These are phyloP conservation scores for Parotia lawesii DNA, from an alignment of 2,113 vertebrate genomes.

Conservation along the genomic window DNA sequence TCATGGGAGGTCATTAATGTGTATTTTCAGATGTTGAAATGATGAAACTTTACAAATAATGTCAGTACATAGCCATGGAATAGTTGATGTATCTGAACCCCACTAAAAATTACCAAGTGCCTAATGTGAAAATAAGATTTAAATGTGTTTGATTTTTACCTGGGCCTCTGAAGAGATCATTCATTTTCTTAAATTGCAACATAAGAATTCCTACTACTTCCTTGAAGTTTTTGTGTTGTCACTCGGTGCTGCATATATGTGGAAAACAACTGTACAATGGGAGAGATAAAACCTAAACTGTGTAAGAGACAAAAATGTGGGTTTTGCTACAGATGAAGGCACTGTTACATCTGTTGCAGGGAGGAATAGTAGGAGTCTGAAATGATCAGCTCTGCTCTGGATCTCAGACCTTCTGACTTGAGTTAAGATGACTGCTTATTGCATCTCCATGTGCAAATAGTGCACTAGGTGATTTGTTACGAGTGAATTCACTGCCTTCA, in stretches of 20 bases:
- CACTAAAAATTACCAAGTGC: background rate
- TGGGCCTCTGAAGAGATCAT: background rate
- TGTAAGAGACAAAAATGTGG: background rate
- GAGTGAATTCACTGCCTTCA: background rate
- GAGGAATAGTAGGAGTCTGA: background rate
- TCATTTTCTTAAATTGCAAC: background rate
- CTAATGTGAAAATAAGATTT: background rate
- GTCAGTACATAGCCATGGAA: background rate
- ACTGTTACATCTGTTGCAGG: background rate
- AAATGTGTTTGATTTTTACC: background rate
- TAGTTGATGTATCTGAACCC: background rate
- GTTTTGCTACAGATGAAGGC: background rate
- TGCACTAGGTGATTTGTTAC: accelerated
- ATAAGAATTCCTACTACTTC: background rate
- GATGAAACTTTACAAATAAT: background rate
- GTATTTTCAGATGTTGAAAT: background rate
- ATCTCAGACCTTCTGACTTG: background rate
- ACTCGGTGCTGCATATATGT: background rate
- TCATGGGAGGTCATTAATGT: background rate
- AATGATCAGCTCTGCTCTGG: background rate
- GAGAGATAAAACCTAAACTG: background rate
- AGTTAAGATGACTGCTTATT: background rate
- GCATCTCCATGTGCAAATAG: background rate
- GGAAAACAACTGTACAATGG: background rate
- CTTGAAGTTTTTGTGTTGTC: background rate